Evolutionary conservation across 2,113 vertebrate species (phyloP), one percentile per base, ranked within the genome.

Genomic region (Cheilinus undulatus): DNA sequence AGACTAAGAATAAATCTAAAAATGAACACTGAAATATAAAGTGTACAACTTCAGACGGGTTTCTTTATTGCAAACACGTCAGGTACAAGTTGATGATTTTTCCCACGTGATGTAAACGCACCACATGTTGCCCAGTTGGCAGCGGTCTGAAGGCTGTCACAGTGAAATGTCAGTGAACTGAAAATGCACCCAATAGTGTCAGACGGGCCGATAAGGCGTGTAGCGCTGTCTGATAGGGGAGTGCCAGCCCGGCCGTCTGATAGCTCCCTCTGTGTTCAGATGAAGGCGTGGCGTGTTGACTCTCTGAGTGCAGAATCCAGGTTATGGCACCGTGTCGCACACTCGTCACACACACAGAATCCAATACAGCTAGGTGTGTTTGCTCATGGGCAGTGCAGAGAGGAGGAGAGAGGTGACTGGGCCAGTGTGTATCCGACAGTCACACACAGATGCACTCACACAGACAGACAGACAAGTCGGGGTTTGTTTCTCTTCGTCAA

Each of bases 391-490:
- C 56, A 78, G 76, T 78, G 84, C 52, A 78, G 66, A 80, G 53
- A 77, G 36, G 45, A 79, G 54, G 69, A 68, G 38, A 36, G 79
- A 82, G 79, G 80, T 82, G 72, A 87, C 78, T 73, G 34, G 69
- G 71, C 65, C 80, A 75, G 43, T 56, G 28, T 70, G 61, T 51
- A 59, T 43, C 22, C n/a, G 45, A 51, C 61, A 71, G 28, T 80
- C 67, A 69, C 57, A 77, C 78, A 71, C 69, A 63, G 34, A 89
- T 51, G 68, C 69, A 78, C 69, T 28, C 81, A 59, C 51, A 68
- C 61, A 85, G 70, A 69, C 63, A 78, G 78, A 91, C 63, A 78
- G 78, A 91, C 90, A 90, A 89, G 69, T 27, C 30, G 27, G 43
- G 87, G 68, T 84, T 85, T 89, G 86, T 88, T 71, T 74, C 70